These are phyloP conservation scores for Galbula dea DNA, from an alignment of 2,113 vertebrate species.

Conservation along the genomic window DNA sequence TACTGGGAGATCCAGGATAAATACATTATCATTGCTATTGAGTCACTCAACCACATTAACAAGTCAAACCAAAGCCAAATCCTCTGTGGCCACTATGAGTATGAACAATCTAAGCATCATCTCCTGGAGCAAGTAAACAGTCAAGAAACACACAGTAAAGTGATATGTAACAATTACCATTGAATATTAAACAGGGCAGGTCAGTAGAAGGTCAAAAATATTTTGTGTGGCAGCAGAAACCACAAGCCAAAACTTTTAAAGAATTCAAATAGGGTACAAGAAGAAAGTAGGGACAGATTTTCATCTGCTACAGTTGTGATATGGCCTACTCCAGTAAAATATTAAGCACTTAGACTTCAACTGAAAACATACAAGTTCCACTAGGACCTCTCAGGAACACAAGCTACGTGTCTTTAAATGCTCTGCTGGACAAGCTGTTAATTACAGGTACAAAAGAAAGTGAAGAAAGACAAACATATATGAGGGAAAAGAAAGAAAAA, in stretches of 20 bases:
- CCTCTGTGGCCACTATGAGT: not conserved
- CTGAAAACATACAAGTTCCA: not conserved
- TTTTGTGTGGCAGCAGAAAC: not conserved
- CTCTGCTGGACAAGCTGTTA: not conserved
- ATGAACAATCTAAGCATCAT: not conserved
- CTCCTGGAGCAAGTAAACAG: not conserved
- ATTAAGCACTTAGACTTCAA: not conserved
- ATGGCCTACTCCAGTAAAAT: not conserved
- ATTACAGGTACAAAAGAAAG: not conserved
- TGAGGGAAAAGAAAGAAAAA: not conserved
- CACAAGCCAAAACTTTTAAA: not conserved
- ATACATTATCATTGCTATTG: not conserved
- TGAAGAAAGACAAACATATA: not conserved
- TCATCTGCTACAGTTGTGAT: not conserved
- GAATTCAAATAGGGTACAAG: not conserved
- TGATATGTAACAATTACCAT: not conserved
- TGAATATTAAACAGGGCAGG: not conserved
- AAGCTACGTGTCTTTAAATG: not conserved
- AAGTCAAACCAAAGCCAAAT: not conserved
- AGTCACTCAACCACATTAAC: not conserved
- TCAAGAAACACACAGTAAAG: not conserved
- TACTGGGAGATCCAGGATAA: not conserved
- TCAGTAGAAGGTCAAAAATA: not conserved
- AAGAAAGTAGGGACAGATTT: not conserved
- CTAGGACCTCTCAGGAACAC: not conserved